These are phyloP conservation scores for Macropodus opercularis DNA, from an alignment of 2,797 vertebrate genomes.

Conservation along the genomic window DNA sequence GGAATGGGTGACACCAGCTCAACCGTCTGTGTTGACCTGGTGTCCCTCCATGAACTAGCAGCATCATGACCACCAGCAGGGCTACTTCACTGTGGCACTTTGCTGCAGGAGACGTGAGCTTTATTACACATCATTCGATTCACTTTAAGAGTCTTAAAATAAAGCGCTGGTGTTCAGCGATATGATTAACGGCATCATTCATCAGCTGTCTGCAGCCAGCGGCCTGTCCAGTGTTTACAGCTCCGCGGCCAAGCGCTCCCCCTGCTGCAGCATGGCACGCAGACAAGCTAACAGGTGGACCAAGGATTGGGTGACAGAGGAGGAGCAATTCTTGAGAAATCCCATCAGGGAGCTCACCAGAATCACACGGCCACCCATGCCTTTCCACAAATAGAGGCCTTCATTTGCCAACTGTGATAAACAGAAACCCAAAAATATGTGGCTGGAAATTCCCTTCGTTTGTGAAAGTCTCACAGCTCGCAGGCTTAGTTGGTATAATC, in stretches of 20 bases:
- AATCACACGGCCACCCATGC: slow-evolving; percentile 67
- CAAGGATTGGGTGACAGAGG: slow-evolving; percentile 75
- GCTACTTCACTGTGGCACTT: slow-evolving; percentile 31
- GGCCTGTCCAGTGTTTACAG: slow-evolving; percentile 67
- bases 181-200: slow-evolving; percentile 65
- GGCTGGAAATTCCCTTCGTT: slow-evolving; percentile 63
- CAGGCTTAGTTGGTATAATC: slow-evolving; percentile 34
- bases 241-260: slow-evolving; percentile 56
- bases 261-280: slow-evolving; percentile 56
- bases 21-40: not conserved
- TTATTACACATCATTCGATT: slow-evolving; percentile 64
- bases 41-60: slow-evolving; percentile 19
- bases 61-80: slow-evolving; percentile 15
- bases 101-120: slow-evolving; percentile 35
- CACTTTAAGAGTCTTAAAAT: slow-evolving; percentile 67
- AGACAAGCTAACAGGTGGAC: slow-evolving; percentile 76
- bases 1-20: slow-evolving; percentile 14
- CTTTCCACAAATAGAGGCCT: slow-evolving; percentile 75
- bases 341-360: slow-evolving; percentile 72
- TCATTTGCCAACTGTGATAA: slow-evolving; percentile 76
- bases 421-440: slow-evolving; percentile 57
- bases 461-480: slow-evolving; percentile 40
- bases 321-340: slow-evolving; percentile 76
- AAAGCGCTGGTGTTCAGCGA: slow-evolving; percentile 54
- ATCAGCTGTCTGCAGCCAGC: slow-evolving; percentile 51